Conservation (phyloP, 1,140 invertebrate genomes). For the Drosophila takahashii region DNA sequence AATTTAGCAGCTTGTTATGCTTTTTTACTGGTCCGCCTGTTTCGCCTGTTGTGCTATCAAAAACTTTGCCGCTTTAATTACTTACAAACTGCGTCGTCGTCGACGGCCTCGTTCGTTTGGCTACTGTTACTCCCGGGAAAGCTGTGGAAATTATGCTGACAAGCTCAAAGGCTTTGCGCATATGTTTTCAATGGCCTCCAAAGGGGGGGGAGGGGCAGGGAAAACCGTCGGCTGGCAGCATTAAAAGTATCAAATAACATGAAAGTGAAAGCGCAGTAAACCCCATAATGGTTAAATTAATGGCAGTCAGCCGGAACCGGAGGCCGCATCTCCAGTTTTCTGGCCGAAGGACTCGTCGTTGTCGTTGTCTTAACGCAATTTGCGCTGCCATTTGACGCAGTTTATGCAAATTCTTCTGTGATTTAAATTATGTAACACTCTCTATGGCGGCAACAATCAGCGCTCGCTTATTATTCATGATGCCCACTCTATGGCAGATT, state of each 20-base stretch:
- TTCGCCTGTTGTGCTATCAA: slow-evolving; percentile 65
- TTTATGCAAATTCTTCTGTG: slow-evolving; percentile 64
- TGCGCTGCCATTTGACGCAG: slow-evolving; percentile 58
- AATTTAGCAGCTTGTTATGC: slow-evolving; percentile 59
- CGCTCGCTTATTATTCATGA: slow-evolving; percentile 78
- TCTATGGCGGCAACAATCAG: slow-evolving; percentile 55
- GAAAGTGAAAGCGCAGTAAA: slow-evolving; percentile 75
- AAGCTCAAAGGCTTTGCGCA: slow-evolving; percentile 70
- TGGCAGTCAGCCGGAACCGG: slow-evolving; percentile 54
- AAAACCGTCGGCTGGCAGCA: slow-evolving; percentile 10
- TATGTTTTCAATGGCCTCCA: slow-evolving; percentile 73
- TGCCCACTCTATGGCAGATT: slow-evolving; percentile 55
- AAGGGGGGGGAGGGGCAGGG: not conserved
- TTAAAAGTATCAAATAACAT: slow-evolving; percentile 80
- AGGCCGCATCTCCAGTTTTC: slow-evolving; percentile 5
- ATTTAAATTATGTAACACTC: slow-evolving; percentile 64
- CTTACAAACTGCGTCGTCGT: slow-evolving; percentile 51
- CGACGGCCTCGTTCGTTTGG: slow-evolving; percentile 21
- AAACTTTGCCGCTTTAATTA: slow-evolving; percentile 77
- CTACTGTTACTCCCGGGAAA: slow-evolving; percentile 1
- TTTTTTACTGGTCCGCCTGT: slow-evolving; percentile 19
- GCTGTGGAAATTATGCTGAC: slow-evolving; percentile 51
- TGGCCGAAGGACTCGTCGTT: slow-evolving; percentile 26
- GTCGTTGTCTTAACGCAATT: slow-evolving; percentile 53
- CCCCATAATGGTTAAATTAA: slow-evolving; percentile 78